Evolutionary conservation across 2,888 invertebrate genomes (phyloP).

Genomic region (Ichneumon xanthorius): DNA sequence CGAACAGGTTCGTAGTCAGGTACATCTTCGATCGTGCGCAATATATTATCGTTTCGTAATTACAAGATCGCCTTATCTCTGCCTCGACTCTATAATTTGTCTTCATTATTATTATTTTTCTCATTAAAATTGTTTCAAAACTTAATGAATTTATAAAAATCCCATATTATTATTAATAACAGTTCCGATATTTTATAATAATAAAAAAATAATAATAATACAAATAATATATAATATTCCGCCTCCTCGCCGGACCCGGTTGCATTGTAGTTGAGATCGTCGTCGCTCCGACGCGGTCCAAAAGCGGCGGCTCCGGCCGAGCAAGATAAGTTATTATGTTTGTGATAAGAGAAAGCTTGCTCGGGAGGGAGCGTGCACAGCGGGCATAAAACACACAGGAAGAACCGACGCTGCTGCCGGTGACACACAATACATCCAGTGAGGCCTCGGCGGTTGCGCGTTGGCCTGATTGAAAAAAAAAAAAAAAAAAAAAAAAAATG

Average conservation of each 20-base stretch:
- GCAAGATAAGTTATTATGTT: conserved; percentile 51
- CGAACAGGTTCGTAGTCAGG: conserved; percentile 45
- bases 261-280: conserved; percentile 35
- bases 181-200: not conserved
- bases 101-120: not conserved
- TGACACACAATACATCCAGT: conserved; percentile 49
- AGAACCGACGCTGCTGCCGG: conserved; percentile 25
- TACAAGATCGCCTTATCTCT: conserved; percentile 21
- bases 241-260: not conserved
- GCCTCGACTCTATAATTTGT: not conserved
- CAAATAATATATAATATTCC: not conserved
- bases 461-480: conserved; percentile 1
- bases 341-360: conserved; percentile 57
- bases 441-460: conserved; percentile 30
- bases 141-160: not conserved
- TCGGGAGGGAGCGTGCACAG: conserved; percentile 2
- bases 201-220: not conserved
- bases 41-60: conserved; percentile 58
- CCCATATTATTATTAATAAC: too few relatives aligned
- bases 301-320: not conserved
- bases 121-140: not conserved
- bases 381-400: conserved; percentile 28
- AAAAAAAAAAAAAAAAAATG: conserved; percentile 22
- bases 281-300: conserved; percentile 1
- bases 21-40: conserved; percentile 58